phyloP scores from a whole-genome alignment of 2,113 vertebrate genomes.

The Octodon degus region DNA sequence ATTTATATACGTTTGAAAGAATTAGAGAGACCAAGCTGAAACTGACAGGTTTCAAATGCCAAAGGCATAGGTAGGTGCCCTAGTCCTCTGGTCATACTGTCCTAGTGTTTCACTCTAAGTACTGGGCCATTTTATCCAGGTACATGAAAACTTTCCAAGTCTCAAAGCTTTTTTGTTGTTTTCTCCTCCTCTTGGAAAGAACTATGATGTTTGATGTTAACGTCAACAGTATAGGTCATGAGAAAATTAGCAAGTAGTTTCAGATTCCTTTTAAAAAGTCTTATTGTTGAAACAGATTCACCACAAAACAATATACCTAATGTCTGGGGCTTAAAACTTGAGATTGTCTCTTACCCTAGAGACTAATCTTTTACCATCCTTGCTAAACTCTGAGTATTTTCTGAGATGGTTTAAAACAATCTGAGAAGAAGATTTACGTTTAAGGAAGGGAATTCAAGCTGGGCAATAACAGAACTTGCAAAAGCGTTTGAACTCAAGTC shows the following conservation, averaged over 20 bases:
- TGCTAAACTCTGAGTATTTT: constrained; percentile 3
- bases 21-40: neutral
- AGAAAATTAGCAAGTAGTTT: constrained; percentile 74
- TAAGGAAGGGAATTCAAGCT: neutral
- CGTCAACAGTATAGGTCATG: constrained; percentile 68
- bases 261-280: neutral
- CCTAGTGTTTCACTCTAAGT: neutral
- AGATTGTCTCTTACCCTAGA: neutral
- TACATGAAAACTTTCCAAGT: neutral
- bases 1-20: neutral
- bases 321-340: neutral
- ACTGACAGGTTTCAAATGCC: neutral
- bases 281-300: neutral
- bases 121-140: neutral
- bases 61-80: neutral
- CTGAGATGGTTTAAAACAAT: constrained; percentile 7
- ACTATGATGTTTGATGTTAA: constrained; percentile 53
- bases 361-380: neutral
- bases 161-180: neutral
- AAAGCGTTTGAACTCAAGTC: neutral
- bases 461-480: neutral
- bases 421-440: neutral
- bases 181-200: constrained; percentile 12
- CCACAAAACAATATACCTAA: neutral
- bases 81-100: neutral